Base-by-base conservation (phyloP, 2,113 vertebrate species). In the Mesoclemmys tuberculata region DNA sequence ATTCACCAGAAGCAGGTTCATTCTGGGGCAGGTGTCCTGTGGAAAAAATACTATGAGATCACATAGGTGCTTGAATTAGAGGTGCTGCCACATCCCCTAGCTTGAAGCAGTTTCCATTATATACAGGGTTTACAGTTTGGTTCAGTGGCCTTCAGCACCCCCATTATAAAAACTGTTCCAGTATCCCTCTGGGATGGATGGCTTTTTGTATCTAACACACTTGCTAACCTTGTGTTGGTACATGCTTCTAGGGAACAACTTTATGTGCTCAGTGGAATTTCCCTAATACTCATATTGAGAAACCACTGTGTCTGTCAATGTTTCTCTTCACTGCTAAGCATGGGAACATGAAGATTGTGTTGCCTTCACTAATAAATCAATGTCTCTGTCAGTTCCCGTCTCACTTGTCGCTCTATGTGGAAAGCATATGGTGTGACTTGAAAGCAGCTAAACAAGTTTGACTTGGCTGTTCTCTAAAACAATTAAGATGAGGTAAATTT, bases 331-430 rank as follows among this genome's bases (percentile, higher is more conserved):
- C 41, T 84, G 58, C n/a, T 95, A 88, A 95, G 77, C 90, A 92
- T 9, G 7, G 27, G 41, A 31, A 93, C 6, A 13, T 64, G 29
- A 95, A 82, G 49, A 92, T 16, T 96, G 84, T 56, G 35, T 64
- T 96, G 54, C 46, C 41, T 89, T 91, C 79, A 75, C 95, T 96
- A 97, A 95, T 96, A 94, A 93, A 96, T 96, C 94, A 92, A 74
- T 85, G 49, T 12, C 64, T 89, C 80, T 84, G 85, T 82, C 31
- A 51, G 74, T 83, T 95, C 52, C 4, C 58, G 87, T 87, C 87
- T 84, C 48, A 9, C 52, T 93, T 87, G 24, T 82, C 26, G 80
- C 21, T 83, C 56, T 81, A 2, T 14, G 9, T 86, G 71, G 81
- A 84, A 96, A 94, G 35, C 41, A 61, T 35, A 22, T 6, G 38